Base-by-base conservation (phyloP, 2,888 invertebrate genomes). In the Temnothorax ravouxi region DNA sequence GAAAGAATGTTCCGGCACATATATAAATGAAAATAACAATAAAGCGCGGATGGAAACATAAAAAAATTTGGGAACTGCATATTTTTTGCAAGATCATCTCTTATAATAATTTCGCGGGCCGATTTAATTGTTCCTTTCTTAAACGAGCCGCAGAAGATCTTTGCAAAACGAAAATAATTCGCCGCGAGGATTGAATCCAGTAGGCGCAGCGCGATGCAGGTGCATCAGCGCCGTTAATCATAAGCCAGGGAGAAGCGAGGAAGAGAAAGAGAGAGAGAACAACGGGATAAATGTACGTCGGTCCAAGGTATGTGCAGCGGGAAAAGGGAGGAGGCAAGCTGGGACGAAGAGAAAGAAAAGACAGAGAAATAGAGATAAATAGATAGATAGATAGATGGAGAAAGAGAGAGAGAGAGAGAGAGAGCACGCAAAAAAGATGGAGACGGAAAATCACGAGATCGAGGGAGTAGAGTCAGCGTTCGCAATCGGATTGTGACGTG, bases 401-500 rank as follows among this genome's bases (percentile, higher is more conserved):
- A 67, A 9, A 66, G 47, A 64, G 44, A 34, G 38, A 18, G 18
- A 69, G 38, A 34, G 67, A 34, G 54, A 29, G 66, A 77, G 47
- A 54, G 66, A 67, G 29, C 25, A 18, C 38, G 59, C 11, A 54
- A 56, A 9, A 56, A 52, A 79, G 47, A 34, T 21, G 47, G 34
- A 71, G 34, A 41, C 9, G 41, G 62, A 59, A 47, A 76, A 38
- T 64, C 21, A 59, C 18, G 61, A 66, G 44, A 84, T 56, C n/a
- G 82, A 62, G 64, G 66, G 64, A 52, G 66, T 69, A 83, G 82
- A 84, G 75, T 77, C 76, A 71, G 81, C 83, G 83, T 52, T 84
- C 69, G 86, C 86, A 91, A 92, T 91, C 89, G 88, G 86, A 89
- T 88, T 90, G 90, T 89, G 90, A 90, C 90, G 90, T 72, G 87